Conservation (phyloP, 2,888 invertebrate genomes). For the Drosophila buzzatii region DNA sequence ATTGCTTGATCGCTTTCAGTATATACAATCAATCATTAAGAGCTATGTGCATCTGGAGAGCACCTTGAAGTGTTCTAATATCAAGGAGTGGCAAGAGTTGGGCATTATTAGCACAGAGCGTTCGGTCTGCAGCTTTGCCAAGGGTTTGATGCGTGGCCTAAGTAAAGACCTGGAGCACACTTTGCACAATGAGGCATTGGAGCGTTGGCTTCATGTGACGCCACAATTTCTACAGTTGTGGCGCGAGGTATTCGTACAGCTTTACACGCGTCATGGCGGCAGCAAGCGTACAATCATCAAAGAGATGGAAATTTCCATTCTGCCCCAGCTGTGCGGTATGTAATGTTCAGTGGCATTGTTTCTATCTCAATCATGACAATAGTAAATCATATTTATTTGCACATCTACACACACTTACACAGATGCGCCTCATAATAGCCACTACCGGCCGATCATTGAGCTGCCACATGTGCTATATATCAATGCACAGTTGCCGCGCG, state of each 20-base stretch:
- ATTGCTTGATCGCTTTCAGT: conserved; percentile 85
- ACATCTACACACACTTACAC: conserved; percentile 12
- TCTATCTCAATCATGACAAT: conserved; percentile 9
- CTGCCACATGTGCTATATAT: conserved; percentile 92
- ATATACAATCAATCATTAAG: conserved; percentile 91
- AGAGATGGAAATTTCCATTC: conserved; percentile 63
- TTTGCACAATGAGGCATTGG: conserved; percentile 75
- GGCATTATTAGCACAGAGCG: conserved; percentile 87
- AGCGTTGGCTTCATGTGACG: conserved; percentile 86
- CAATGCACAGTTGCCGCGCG: conserved; percentile 91
- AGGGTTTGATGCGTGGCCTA: conserved; percentile 86
- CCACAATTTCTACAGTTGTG: conserved; percentile 86
- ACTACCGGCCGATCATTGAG: conserved; percentile 91
- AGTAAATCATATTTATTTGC: conserved; percentile 17
- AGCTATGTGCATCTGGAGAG: conserved; percentile 90
- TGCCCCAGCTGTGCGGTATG: conserved; percentile 68
- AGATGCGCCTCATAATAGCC: conserved; percentile 90
- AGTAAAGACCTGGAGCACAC: conserved; percentile 77
- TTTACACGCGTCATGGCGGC: conserved; percentile 84
- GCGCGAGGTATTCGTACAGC: conserved; percentile 86
- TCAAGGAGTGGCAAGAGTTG: conserved; percentile 87
- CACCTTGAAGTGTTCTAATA: conserved; percentile 86
- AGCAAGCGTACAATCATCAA: conserved; percentile 60
- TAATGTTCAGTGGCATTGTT: background rate
- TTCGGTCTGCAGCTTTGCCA: conserved; percentile 87